Percentiles rank a stretch among this genome's conserved stretches.
phyloP scores from a whole-genome alignment of 1,140 invertebrate genomes.

The Apis florea region DNA sequence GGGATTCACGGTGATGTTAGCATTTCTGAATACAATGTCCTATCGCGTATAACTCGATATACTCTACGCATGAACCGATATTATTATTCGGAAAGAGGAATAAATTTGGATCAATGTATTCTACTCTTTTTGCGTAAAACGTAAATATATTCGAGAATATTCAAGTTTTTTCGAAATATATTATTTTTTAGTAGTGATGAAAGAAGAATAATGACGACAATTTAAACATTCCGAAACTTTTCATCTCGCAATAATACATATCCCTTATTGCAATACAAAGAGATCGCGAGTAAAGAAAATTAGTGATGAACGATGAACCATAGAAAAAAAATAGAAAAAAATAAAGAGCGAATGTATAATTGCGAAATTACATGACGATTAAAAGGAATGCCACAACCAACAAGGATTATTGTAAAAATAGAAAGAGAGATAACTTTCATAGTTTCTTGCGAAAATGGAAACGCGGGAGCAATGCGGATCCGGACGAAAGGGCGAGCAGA shows the following conservation, averaged over 20 bases:
- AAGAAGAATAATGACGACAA: not conserved
- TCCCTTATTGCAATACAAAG: not conserved
- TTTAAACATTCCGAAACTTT: slow-evolving; percentile 35
- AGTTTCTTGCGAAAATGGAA: slow-evolving; percentile 43
- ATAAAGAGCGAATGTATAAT: slow-evolving; percentile 8
- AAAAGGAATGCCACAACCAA: not conserved
- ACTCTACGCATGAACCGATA: slow-evolving; percentile 30
- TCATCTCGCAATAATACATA: slow-evolving; percentile 33
- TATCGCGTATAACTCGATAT: slow-evolving; percentile 34
- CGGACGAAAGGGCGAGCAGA: not conserved
- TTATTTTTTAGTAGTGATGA: slow-evolving; percentile 15
- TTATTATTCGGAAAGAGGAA: slow-evolving; percentile 20
- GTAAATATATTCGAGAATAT: slow-evolving; percentile 38
- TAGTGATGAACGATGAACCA: slow-evolving; percentile 9
- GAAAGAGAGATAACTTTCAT: slow-evolving; percentile 22
- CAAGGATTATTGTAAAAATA: slow-evolving; percentile 49
- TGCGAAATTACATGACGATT: slow-evolving; percentile 13
- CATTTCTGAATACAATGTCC: slow-evolving; percentile 33
- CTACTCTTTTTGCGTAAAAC: not conserved
- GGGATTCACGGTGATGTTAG: slow-evolving; percentile 37
- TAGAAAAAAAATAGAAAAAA: slow-evolving; percentile 1
- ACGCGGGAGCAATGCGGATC: not conserved
- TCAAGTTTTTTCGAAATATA: slow-evolving; percentile 30
- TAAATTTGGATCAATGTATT: slow-evolving; percentile 14
- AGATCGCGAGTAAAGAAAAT: not conserved